Evolutionary conservation across 2,797 vertebrate genomes (phyloP).

Genomic region (Enteromius mattozi): DNA sequence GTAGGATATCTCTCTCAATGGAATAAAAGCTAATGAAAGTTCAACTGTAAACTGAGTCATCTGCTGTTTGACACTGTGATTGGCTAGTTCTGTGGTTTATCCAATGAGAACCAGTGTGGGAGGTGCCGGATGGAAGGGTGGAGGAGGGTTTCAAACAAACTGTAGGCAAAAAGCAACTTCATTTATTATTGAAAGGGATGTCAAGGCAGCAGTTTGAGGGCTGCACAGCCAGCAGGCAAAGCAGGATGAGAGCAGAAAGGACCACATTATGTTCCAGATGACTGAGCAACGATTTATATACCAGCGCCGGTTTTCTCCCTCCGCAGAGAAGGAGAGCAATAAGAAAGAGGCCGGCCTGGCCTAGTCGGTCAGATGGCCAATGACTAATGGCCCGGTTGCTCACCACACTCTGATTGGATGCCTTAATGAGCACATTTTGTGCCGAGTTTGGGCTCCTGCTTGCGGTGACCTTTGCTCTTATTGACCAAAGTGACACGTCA

Average conservation of each 20-base stretch:
- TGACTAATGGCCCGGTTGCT: slow-evolving; percentile 91
- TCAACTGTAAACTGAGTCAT: slow-evolving; percentile 14
- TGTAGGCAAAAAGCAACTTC: slow-evolving; percentile 84
- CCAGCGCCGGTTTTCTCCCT: slow-evolving; percentile 66
- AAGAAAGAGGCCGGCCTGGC: slow-evolving; percentile 74
- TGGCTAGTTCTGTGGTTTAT: slow-evolving; percentile 61
- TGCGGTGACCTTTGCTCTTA: slow-evolving; percentile 94
- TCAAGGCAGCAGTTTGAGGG: slow-evolving; percentile 83
- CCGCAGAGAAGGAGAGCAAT: slow-evolving; percentile 78
- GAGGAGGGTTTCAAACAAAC: slow-evolving; percentile 76
- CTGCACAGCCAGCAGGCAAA: slow-evolving; percentile 81
- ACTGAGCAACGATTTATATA: slow-evolving; percentile 87
- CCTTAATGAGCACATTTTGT: slow-evolving; percentile 94
- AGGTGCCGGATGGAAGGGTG: slow-evolving; percentile 4
- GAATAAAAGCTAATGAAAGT: slow-evolving; percentile 9
- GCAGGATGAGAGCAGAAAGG: slow-evolving; percentile 77
- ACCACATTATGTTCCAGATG: slow-evolving; percentile 86
- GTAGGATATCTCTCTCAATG: slow-evolving; percentile 2
- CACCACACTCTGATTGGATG: slow-evolving; percentile 87
- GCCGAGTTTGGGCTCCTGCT: slow-evolving; percentile 86
- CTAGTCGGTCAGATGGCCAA: slow-evolving; percentile 79
- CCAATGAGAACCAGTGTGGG: slow-evolving; percentile 47
- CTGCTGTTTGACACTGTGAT: slow-evolving; percentile 39
- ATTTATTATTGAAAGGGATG: slow-evolving; percentile 88
- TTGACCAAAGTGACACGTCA: slow-evolving; percentile 98